Percentiles rank a stretch among this genome's conserved stretches.
Evolutionary conservation across 2,113 vertebrate genomes (phyloP).

Genomic region (Ramphastos sulfuratus): DNA sequence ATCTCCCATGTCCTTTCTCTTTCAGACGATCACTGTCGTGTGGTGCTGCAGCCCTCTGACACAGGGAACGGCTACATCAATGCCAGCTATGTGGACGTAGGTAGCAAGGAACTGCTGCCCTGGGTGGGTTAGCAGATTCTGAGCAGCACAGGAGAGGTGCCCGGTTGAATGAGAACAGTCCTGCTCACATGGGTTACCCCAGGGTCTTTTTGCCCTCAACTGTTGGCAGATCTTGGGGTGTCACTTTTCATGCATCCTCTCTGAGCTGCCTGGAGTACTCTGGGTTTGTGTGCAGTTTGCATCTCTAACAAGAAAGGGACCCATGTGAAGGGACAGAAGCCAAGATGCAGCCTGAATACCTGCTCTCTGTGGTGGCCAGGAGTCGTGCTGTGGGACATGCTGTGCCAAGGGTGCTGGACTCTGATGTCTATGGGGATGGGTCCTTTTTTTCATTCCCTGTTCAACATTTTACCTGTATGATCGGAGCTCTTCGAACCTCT

Average conservation of each 20-base stretch:
- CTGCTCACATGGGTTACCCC: accelerated
- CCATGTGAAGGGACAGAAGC: neutral
- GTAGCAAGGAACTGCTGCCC: neutral
- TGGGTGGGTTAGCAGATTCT: neutral
- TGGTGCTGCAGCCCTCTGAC: constrained; percentile 24
- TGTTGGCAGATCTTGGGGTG: neutral
- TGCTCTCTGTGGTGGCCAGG: neutral
- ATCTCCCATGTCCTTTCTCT: neutral
- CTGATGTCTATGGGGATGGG: neutral
- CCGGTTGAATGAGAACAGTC: neutral
- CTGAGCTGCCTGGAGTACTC: neutral
- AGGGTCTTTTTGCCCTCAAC: neutral
- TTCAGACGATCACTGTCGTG: constrained; percentile 58
- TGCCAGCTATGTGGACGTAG: constrained; percentile 67
- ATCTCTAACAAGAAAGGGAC: neutral
- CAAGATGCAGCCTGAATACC: neutral
- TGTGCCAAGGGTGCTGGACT: neutral
- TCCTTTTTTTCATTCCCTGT: neutral
- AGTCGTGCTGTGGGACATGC: neutral
- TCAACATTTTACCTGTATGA: neutral
- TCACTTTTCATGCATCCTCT: accelerated
- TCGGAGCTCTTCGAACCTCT: neutral
- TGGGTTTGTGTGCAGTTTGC: neutral
- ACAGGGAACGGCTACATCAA: constrained; percentile 29
- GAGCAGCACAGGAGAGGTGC: neutral